phyloP scores from a whole-genome alignment of 35 echinoderm and acorn worm species.

The Holothuria glaberrima region DNA sequence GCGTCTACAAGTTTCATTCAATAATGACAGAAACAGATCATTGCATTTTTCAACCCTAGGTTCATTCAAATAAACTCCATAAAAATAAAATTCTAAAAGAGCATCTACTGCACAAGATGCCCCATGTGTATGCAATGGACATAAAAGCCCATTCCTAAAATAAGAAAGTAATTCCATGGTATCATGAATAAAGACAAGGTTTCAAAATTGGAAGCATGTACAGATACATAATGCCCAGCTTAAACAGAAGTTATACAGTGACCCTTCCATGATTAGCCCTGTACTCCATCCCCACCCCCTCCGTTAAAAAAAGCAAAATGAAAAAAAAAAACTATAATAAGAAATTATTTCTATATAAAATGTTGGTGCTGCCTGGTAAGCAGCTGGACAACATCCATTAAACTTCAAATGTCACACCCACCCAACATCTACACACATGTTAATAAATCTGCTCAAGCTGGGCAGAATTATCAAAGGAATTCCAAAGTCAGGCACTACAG shows the following conservation, averaged over 20 bases:
- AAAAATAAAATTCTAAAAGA: conserved; percentile 15
- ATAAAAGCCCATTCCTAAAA: conserved; percentile 4
- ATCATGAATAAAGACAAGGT: neutral
- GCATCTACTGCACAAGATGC: conserved; percentile 30
- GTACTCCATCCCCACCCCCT: too few relatives aligned
- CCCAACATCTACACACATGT: too few relatives aligned
- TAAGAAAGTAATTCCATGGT: conserved; percentile 18
- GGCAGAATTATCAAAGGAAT: neutral
- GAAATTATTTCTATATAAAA: too few relatives aligned
- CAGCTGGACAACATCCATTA: too few relatives aligned
- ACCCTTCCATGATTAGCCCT: too few relatives aligned
- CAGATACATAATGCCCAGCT: too few relatives aligned
- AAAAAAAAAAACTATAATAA: too few relatives aligned
- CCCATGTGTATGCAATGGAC: neutral
- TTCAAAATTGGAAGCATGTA: too few relatives aligned
- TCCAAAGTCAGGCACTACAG: neutral
- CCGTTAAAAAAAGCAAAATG: too few relatives aligned
- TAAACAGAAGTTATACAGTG: too few relatives aligned
- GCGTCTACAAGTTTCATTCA: conserved; percentile 2
- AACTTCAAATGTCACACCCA: too few relatives aligned
- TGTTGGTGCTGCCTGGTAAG: too few relatives aligned
- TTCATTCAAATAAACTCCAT: conserved; percentile 26
- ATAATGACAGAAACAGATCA: conserved; percentile 21
- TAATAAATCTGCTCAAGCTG: neutral
- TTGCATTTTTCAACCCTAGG: neutral